Evolutionary conservation across 2,888 invertebrate species (phyloP), one percentile per base, ranked within the genome.

Genomic region (Iselma pallidipennis): DNA sequence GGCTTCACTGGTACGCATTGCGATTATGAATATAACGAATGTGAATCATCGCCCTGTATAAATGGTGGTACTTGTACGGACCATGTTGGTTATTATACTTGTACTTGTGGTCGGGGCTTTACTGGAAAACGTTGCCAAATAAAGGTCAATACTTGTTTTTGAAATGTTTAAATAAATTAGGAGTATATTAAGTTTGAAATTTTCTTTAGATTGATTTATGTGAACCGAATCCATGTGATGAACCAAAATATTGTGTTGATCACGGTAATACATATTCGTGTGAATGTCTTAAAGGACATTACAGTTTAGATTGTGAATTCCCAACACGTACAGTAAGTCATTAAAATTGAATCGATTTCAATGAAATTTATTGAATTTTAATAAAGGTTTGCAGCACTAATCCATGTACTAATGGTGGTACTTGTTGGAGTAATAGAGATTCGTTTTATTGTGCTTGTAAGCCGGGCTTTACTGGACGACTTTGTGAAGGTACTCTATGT

Each of bases 381-480:
- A 26, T 29, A 29, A 52, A 88, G 88, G 68, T 90, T 89, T 77
- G 90, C 90, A 64, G 58, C 59, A 55, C 52, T 37, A 64, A 64
- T 57, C 64, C 64, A 0, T 91, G 91, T 77, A 86, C 87, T 50
- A 89, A 91, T 77, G 91, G 91, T 29, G 91, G 91, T 56, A 90
- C 90, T 49, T 91, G 91, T 79, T 91, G 90, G 90, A 89, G 87
- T 72, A 90, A 88, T 68, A 85, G 88, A 59, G 89, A 90, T 75
- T 88, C 89, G 6, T 92, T 89, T 82, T 89, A 89, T 78, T 95
- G 95, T 79, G 88, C 90, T 56, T 95, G 95, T 76, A 85, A 89
- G 53, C 88, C 90, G 9, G 93, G 92, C 6, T 94, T 88, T 76
- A 89, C 88, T 1, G 94, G 94, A 33, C 88, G 88, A 75, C 87